Base-by-base conservation (phyloP, 2,113 vertebrate genomes). In the Nothoprocta perdicaria region DNA sequence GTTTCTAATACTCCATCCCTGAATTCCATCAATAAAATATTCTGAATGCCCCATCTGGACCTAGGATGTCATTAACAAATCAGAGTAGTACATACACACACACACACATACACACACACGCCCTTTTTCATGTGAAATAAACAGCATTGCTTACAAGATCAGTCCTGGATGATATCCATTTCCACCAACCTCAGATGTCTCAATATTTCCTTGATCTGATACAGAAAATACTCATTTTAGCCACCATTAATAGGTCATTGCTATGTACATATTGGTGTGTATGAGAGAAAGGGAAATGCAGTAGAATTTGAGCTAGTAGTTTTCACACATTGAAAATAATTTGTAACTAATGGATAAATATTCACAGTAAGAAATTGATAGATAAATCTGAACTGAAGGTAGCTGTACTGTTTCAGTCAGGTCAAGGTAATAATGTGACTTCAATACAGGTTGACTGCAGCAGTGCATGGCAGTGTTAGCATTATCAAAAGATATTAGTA, bases 371-470 rank as follows among this genome's bases (percentile, higher is more conserved):
- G 31, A 93, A 86, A 43, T 21, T n/a, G 57, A 69, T 5, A 89
- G 27, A 72, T 87, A 91, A 91, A 69, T 53, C 78, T 58, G 72
- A 83, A 92, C 78, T 58, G 72, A 83, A 92, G 50, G 46, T n/a
- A 95, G 43, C 8, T 6, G 2, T 50, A 63, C 38, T 63, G 62
- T 46, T 73, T 45, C 33, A 53, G 17, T 18, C 41, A 93, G 45
- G 45, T 52, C n/a, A 61, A 89, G 69, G 50, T 66, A 76, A 67
- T 66, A 90, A 80, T 75, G 16, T 65, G 72, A 41, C 50, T 58
- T 83, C 81, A 40, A 11, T 38, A 41, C 15, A 82, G 31, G 22
- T 63, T 85, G 45, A 74, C 55, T 60, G 80, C 80, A 88, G 84
- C 66, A 81, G 62, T 27, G 53, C 50, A 35, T 35, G 58, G 45